Percentiles rank a stretch among this genome's conserved stretches.
phyloP scores from a whole-genome alignment of 2,113 vertebrate species.

The Passer montanus region DNA sequence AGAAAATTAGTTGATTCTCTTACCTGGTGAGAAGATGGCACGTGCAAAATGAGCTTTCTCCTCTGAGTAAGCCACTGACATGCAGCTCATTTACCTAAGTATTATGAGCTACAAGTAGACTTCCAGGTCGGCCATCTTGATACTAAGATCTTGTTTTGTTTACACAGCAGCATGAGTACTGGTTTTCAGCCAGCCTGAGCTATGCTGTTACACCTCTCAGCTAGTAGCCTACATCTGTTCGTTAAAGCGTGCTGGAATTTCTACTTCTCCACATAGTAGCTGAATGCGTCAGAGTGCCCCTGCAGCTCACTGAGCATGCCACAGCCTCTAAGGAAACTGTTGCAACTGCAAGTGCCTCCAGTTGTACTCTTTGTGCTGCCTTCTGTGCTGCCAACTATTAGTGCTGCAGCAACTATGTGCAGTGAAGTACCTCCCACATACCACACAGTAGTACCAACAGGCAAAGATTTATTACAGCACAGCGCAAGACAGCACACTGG shows the following conservation, averaged over 20 bases:
- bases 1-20: constrained; percentile 57
- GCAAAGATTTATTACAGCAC: constrained; percentile 40
- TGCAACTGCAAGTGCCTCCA: constrained; percentile 64
- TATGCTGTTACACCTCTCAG: constrained; percentile 6
- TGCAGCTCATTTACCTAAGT: constrained; percentile 66
- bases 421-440: constrained; percentile 72
- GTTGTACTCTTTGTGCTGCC: constrained; percentile 62
- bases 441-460: constrained; percentile 63
- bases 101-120: constrained; percentile 61
- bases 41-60: constrained; percentile 66
- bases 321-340: constrained; percentile 42
- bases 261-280: constrained; percentile 30
- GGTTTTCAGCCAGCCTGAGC: constrained; percentile 25
- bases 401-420: constrained; percentile 73
- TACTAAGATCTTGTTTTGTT: constrained; percentile 47
- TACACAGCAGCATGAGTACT: constrained; percentile 34
- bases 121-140: constrained; percentile 75
- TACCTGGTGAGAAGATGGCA: constrained; percentile 69
- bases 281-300: not conserved
- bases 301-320: constrained; percentile 53
- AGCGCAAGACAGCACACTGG: not conserved
- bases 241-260: constrained; percentile 56
- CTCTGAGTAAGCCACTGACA: constrained; percentile 60
- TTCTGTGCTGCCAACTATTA: constrained; percentile 69
- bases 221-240: constrained; percentile 46